Conservation (phyloP, 2,888 invertebrate genomes). For the Phymatocera aterrima region DNA sequence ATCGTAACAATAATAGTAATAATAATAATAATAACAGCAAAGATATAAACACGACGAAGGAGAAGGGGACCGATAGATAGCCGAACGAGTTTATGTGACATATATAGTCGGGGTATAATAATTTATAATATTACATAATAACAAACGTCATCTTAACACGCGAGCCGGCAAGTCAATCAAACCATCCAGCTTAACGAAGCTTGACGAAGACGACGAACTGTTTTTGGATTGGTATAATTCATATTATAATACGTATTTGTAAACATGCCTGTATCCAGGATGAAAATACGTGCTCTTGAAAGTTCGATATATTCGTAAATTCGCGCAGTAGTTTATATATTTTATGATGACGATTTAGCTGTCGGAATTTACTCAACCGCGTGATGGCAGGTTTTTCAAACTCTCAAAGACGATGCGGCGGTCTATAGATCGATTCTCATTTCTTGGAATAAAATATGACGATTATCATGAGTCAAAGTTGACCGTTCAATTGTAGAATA, state of each 20-base stretch:
- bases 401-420: too few relatives aligned
- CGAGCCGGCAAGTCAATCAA: not conserved
- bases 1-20: not conserved
- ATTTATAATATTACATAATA: conserved; percentile 23
- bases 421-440: not conserved
- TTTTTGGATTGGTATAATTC: not conserved
- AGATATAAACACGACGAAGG: not conserved
- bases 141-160: not conserved
- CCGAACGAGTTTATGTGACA: not conserved
- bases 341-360: too few relatives aligned
- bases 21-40: not conserved
- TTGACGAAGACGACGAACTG: not conserved
- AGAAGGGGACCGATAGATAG: not conserved
- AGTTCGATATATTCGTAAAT: too few relatives aligned
- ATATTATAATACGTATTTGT: too few relatives aligned
- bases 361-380: too few relatives aligned
- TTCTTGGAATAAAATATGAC: not conserved
- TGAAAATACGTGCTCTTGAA: too few relatives aligned
- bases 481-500: too few relatives aligned
- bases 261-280: too few relatives aligned
- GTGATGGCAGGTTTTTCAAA: too few relatives aligned
- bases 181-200: not conserved
- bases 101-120: not conserved
- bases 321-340: too few relatives aligned
- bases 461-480: not conserved